These are phyloP conservation scores for Micromesistius poutassou DNA, from an alignment of 2,797 vertebrate genomes.

Conservation along the genomic window DNA sequence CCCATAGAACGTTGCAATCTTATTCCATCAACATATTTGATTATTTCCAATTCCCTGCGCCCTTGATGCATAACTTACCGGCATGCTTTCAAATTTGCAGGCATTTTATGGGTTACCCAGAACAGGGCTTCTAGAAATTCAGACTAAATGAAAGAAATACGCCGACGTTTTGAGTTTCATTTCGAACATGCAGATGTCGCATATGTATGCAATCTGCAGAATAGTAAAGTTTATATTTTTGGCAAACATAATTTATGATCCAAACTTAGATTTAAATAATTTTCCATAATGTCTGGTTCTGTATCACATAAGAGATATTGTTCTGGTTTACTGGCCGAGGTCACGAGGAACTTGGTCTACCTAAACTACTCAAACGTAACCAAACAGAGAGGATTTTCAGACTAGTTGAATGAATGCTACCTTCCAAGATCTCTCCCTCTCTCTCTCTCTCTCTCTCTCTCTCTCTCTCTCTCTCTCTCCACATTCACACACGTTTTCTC, in stretches of 20 bases:
- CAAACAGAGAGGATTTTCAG: not conserved
- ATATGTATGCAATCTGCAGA: not conserved
- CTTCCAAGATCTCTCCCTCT: not conserved
- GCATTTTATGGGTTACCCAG: not conserved
- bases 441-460: not conserved
- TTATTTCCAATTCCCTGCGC: slow-evolving; percentile 1
- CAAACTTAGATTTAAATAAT: not conserved
- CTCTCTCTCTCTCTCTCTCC: not conserved
- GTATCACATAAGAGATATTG: not conserved
- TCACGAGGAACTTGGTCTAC: not conserved
- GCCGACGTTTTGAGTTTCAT: not conserved
- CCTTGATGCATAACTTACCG: slow-evolving; percentile 4
- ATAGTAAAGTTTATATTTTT: not conserved
- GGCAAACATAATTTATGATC: not conserved
- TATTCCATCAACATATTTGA: slow-evolving; percentile 3
- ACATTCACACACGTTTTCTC: not conserved
- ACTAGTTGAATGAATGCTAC: not conserved
- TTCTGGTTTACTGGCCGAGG: not conserved
- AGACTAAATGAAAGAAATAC: not conserved
- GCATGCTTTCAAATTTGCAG: slow-evolving; percentile 4
- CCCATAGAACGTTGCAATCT: not conserved
- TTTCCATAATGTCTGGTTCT: not conserved
- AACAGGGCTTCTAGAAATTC: not conserved
- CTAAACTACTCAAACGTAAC: not conserved
- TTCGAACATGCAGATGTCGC: not conserved